Evolutionary conservation across 30 jellyfish, hydroid and myxozoan species (phyloP).

Genomic region (Clytia hemisphaerica): DNA sequence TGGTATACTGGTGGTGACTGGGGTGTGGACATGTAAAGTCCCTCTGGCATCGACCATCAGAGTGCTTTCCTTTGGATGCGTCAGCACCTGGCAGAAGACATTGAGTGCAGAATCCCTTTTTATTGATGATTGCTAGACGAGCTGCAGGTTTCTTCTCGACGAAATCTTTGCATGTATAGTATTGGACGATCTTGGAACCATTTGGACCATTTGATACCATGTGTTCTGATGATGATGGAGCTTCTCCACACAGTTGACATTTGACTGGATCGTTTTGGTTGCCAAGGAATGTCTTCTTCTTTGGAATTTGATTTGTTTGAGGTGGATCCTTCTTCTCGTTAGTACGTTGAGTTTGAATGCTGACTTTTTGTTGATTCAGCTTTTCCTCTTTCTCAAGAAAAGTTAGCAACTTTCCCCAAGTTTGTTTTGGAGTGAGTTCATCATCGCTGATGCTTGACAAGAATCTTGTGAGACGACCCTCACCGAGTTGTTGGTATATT

Average conservation of each 20-base stretch:
- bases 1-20: too few relatives aligned
- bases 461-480: background rate
- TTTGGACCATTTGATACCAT: background rate
- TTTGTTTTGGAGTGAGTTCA: slow-evolving; percentile 8
- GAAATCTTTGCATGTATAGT: slow-evolving; percentile 1
- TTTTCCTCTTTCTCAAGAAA: slow-evolving; percentile 3
- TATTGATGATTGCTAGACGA: slow-evolving; percentile 2
- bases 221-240: slow-evolving; percentile 1
- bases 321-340: too few relatives aligned
- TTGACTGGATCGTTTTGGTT: too few relatives aligned
- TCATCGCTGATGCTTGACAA: slow-evolving; percentile 7
- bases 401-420: background rate
- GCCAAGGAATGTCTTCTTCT: too few relatives aligned
- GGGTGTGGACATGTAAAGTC: slow-evolving; percentile 5
- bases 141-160: too few relatives aligned
- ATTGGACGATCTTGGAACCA: slow-evolving; percentile 3
- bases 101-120: slow-evolving; percentile 10
- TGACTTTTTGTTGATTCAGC: background rate
- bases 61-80: background rate
- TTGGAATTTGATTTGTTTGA: too few relatives aligned
- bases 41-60: slow-evolving; percentile 7
- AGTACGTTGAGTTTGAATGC: too few relatives aligned
- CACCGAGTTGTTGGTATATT: too few relatives aligned
- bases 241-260: too few relatives aligned
- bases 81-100: slow-evolving; percentile 8